Evolutionary conservation across 1,140 invertebrate genomes (phyloP), one percentile per base, ranked within the genome.

Genomic region (Spodoptera litura): DNA sequence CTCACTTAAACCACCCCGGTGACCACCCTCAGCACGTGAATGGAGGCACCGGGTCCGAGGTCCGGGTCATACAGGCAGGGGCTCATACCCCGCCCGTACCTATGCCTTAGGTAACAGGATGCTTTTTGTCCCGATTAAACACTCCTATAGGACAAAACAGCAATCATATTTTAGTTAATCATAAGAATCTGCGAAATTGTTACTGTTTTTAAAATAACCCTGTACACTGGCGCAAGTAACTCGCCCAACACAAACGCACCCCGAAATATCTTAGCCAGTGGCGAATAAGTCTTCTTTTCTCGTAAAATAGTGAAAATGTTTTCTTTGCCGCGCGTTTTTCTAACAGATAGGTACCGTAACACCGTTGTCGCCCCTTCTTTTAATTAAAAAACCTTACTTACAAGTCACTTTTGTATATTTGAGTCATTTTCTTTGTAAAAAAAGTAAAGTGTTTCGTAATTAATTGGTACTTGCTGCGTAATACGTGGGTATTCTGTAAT

Each of bases 311-410:
- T 80, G 79, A 76, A 76, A 81, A 82, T 76, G 77, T 56, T 70
- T 58, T 35, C 56, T 56, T 66, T 62, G 13, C 15, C 15, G 44
- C 70, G 44, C 64, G 55, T 51, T 62, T 61, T 44, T 44, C 31
- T 44, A 38, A 64, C 61, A 64, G 35, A 64, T 64, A 64, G 35
- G 44, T 64, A 64, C 31, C 38, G 38, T 44, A 44, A 6, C 8
- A 44, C 38, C 15, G 38, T 10, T 20, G 31, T 58, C 44, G 68
- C 64, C 55, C 62, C 73, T 59, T 79, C 80, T 83, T 87, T 87
- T 87, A 88, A 87, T 88, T 87, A 88, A 89, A 75, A 64, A 88
- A 78, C 70, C 82, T 83, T 81, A 58, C 66, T 79, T 81, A 85
- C 83, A 76, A 88, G 86, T 88, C 84, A 87, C 84, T 87, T 52